These are phyloP conservation scores for Drosophila anomalata DNA, from an alignment of 2,888 invertebrate species.

Conservation along the genomic window DNA sequence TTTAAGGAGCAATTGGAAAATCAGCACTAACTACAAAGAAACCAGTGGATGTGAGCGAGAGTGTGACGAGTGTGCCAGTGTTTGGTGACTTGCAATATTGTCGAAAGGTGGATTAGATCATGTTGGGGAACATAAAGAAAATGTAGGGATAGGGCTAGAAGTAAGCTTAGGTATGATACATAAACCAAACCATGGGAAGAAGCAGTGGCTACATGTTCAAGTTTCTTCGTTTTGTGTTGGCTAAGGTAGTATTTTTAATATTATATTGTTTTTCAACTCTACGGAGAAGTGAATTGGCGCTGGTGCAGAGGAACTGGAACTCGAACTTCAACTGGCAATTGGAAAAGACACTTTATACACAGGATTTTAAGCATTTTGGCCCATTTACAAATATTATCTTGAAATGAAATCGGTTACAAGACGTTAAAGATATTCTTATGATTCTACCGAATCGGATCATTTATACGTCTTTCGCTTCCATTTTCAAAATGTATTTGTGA, in stretches of 20 bases:
- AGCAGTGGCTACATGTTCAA: constrained; percentile 59
- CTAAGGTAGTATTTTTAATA: constrained; percentile 37
- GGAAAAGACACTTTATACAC: constrained; percentile 61
- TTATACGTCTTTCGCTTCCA: background rate
- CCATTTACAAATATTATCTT: constrained; percentile 15
- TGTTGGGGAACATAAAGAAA: constrained; percentile 35
- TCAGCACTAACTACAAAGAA: constrained; percentile 81
- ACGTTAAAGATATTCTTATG: no score
- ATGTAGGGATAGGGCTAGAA: constrained; percentile 24
- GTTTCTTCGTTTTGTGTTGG: constrained; percentile 47
- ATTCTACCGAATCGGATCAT: background rate
- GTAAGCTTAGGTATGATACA: constrained; percentile 56
- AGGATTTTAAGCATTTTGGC: constrained; percentile 38
- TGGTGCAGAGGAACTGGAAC: constrained; percentile 59
- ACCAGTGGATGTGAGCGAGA: constrained; percentile 57
- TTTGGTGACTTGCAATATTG: constrained; percentile 50
- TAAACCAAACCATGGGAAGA: constrained; percentile 39
- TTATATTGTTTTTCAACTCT: constrained; percentile 56
- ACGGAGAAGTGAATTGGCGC: constrained; percentile 56
- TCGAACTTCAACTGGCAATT: constrained; percentile 50
- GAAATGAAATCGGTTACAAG: background rate
- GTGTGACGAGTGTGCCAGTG: constrained; percentile 52
- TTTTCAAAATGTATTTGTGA: constrained; percentile 5
- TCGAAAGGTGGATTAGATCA: constrained; percentile 54
- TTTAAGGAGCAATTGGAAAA: constrained; percentile 78